Conservation (phyloP, 2,888 invertebrate species). For the Polyploca ridens region DNA sequence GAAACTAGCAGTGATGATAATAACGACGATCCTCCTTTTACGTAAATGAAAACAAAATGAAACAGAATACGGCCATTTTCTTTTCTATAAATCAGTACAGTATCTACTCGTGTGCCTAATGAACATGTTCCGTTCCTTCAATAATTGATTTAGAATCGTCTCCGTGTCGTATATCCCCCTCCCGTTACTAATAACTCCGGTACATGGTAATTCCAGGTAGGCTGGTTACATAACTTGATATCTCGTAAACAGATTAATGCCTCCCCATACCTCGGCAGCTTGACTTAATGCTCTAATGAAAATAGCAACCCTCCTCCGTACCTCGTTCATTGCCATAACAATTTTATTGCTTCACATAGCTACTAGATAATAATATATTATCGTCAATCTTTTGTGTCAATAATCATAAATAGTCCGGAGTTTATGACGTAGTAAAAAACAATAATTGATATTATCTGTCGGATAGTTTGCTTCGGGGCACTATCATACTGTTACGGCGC, state of each 20-base stretch:
- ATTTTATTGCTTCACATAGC: slow-evolving; percentile 53
- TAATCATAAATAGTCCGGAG: slow-evolving; percentile 45
- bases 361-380: slow-evolving; percentile 49
- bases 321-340: slow-evolving; percentile 45
- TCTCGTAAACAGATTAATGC: slow-evolving; percentile 74
- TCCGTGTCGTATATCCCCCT: slow-evolving; percentile 19
- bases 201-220: slow-evolving; percentile 51
- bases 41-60: no score
- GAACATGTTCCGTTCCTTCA: not conserved
- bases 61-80: no score
- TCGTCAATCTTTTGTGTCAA: slow-evolving; percentile 47
- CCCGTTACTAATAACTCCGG: slow-evolving; percentile 40
- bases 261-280: slow-evolving; percentile 50
- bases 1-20: no score
- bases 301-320: slow-evolving; percentile 50
- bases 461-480: slow-evolving; percentile 17
- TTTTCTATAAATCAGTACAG: no score
- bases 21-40: no score
- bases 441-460: slow-evolving; percentile 21
- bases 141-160: slow-evolving; percentile 11
- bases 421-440: slow-evolving; percentile 36
- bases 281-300: slow-evolving; percentile 71
- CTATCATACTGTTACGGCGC: slow-evolving; percentile 18
- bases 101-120: not conserved
- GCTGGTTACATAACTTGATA: slow-evolving; percentile 63